phyloP scores from a whole-genome alignment of 2,113 vertebrate species.

The Sylvietta virens region DNA sequence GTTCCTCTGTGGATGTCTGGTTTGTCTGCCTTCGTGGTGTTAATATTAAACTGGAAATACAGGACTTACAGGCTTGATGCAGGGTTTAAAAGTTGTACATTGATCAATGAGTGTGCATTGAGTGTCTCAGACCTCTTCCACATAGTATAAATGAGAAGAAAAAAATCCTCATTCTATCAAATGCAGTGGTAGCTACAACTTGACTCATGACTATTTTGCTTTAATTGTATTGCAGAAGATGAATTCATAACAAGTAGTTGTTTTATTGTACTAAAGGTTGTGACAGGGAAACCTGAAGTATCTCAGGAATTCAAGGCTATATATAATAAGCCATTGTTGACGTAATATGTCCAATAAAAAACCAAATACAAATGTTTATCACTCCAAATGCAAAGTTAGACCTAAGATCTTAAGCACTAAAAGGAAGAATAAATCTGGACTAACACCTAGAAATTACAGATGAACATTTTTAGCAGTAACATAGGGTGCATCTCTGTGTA shows the following conservation, averaged over 20 bases:
- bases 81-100: not conserved
- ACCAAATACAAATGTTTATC: not conserved
- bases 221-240: not conserved
- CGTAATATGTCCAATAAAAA: not conserved
- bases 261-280: not conserved
- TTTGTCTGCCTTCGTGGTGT: not conserved
- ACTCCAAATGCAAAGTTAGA: not conserved
- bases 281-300: not conserved
- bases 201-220: not conserved
- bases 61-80: not conserved
- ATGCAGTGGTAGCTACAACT: not conserved
- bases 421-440: not conserved
- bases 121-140: not conserved
- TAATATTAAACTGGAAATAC: conserved; percentile 41
- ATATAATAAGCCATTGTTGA: not conserved
- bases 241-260: not conserved
- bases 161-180: not conserved
- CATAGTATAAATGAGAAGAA: not conserved
- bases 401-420: not conserved
- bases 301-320: not conserved
- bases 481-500: not conserved
- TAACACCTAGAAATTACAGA: not conserved
- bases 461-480: not conserved
- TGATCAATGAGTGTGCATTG: not conserved
- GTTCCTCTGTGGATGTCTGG: not conserved